These are phyloP conservation scores for Bucco capensis DNA, from an alignment of 2,113 vertebrate species.

Conservation along the genomic window DNA sequence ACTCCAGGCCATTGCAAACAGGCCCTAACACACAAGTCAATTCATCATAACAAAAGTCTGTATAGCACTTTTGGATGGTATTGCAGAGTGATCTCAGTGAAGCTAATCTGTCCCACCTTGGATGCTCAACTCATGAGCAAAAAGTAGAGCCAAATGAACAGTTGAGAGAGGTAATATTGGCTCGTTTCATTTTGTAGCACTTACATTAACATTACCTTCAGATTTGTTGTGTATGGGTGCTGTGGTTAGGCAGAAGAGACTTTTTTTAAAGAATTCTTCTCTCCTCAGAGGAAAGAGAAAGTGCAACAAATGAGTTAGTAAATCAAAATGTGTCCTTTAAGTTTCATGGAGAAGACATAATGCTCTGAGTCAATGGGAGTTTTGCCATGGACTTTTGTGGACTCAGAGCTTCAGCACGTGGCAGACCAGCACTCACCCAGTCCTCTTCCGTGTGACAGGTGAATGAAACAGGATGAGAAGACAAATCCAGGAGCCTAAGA, in stretches of 20 bases:
- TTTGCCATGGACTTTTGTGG: background rate
- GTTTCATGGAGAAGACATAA: background rate
- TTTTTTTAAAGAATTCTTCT: background rate
- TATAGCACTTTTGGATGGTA: background rate
- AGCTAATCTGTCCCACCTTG: background rate
- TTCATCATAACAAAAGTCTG: background rate
- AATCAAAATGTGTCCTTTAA: background rate
- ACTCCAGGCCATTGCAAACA: no score
- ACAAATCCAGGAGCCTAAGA: background rate
- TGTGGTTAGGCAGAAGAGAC: background rate
- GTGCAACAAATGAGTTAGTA: background rate
- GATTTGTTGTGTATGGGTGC: background rate
- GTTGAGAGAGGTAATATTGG: background rate
- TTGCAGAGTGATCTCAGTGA: background rate
- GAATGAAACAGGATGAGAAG: background rate
- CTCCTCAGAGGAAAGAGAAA: background rate
- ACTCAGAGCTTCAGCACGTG: background rate
- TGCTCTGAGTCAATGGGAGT: background rate
- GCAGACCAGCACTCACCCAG: background rate
- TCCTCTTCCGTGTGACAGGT: fast-evolving
- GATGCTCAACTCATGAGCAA: background rate
- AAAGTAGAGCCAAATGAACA: background rate
- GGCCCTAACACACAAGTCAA: background rate
- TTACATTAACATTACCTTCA: background rate
- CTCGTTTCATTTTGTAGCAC: background rate